Percentiles rank a stretch among this genome's conserved stretches.
These are phyloP conservation scores for Eulemur coronatus DNA, from an alignment of 2,797 vertebrate genomes.

Conservation along the genomic window DNA sequence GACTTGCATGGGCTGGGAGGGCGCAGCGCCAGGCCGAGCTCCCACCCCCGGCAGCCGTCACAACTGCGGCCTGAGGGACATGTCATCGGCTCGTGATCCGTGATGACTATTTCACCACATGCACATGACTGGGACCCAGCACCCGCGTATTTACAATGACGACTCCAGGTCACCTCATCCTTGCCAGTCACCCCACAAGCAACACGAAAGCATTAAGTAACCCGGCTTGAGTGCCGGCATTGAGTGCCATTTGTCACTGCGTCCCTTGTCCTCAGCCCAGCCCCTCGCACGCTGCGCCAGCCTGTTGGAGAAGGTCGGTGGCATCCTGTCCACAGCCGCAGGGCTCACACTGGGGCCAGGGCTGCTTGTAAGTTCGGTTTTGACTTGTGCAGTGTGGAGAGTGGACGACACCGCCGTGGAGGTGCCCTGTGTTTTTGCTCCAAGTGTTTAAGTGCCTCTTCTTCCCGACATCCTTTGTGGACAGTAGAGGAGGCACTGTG, in stretches of 20 bases:
- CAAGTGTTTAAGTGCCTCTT: background rate
- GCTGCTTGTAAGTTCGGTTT: background rate
- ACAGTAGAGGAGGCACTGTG: background rate
- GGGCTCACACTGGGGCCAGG: accelerated
- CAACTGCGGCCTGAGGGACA: background rate
- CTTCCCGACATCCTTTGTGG: background rate
- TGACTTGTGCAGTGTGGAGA: background rate
- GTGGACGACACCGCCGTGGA: accelerated
- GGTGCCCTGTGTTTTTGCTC: background rate
- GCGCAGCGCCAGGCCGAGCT: background rate
- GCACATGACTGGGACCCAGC: background rate
- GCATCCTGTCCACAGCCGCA: accelerated
- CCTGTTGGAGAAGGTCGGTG: background rate
- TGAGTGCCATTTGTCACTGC: background rate
- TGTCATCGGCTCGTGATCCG: accelerated
- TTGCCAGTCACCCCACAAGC: background rate
- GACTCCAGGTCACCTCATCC: background rate
- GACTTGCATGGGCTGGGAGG: too few relatives aligned
- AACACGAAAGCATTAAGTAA: slow-evolving; percentile 38
- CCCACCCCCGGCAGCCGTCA: background rate
- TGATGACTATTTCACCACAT: background rate
- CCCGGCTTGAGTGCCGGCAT: background rate
- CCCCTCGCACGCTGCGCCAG: background rate
- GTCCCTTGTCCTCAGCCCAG: background rate
- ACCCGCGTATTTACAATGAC: background rate